Conservation (phyloP, 2,113 vertebrate genomes). For the Triplophysa rosa region DNA sequence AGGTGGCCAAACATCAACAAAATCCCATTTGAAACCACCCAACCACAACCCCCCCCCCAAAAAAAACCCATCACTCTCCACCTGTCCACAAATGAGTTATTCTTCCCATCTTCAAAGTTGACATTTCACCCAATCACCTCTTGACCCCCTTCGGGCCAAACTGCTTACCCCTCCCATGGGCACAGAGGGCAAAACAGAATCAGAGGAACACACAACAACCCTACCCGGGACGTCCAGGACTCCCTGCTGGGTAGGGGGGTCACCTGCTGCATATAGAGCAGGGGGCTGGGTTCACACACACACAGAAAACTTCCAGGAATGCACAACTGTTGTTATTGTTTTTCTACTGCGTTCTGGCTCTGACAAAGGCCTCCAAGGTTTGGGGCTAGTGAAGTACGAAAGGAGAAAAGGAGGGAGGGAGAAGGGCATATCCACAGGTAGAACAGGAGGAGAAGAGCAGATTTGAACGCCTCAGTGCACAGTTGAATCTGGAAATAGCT, state of each 20-base stretch:
- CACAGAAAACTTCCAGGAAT: constrained; percentile 46
- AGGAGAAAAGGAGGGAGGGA: neutral
- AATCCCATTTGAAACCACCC: constrained; percentile 18
- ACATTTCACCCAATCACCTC: constrained; percentile 32
- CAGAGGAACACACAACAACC: constrained; percentile 23
- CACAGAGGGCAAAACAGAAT: constrained; percentile 11
- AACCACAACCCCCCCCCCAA: neutral
- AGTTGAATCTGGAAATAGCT: constrained; percentile 31
- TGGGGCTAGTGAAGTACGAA: constrained; percentile 4
- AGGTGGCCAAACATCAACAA: constrained; percentile 14
- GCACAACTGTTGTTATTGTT: constrained; percentile 54
- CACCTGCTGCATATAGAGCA: constrained; percentile 46
- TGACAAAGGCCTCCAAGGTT: constrained; percentile 45
- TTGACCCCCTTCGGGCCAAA: constrained; percentile 31
- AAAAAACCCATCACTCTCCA: neutral
- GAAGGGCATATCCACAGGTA: constrained; percentile 48
- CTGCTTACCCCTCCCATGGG: constrained; percentile 11
- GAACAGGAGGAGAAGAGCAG: constrained; percentile 36
- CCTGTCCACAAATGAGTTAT: constrained; percentile 9
- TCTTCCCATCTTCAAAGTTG: constrained; percentile 9
- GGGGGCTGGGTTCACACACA: neutral
- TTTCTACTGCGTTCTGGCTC: constrained; percentile 20
- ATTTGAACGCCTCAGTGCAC: constrained; percentile 38
- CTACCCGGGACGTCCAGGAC: constrained; percentile 12
- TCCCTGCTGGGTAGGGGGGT: constrained; percentile 41